These are phyloP conservation scores for Threskiornis aethiopicus DNA, from an alignment of 2,797 vertebrate genomes.

Conservation along the genomic window DNA sequence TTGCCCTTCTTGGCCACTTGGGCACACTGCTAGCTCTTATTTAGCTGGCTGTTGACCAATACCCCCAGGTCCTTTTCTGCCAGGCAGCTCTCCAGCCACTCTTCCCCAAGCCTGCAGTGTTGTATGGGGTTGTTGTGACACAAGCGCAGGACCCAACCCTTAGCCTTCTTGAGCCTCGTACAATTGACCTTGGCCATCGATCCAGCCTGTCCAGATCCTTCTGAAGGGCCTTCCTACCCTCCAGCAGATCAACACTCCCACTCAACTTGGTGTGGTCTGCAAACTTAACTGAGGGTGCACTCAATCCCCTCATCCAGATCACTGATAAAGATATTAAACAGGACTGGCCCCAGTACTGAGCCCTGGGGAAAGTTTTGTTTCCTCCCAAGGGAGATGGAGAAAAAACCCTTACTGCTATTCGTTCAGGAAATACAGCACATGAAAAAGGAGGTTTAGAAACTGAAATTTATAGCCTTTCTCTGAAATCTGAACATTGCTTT, in stretches of 20 bases:
- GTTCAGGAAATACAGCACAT: rapidly evolving
- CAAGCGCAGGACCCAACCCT: rapidly evolving
- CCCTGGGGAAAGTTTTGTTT: not conserved
- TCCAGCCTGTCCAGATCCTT: not conserved
- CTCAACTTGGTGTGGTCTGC: rapidly evolving
- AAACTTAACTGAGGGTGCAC: not conserved
- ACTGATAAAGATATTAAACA: not conserved
- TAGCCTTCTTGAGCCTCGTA: not conserved
- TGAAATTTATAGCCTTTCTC: not conserved
- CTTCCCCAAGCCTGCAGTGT: no score
- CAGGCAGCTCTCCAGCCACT: not conserved
- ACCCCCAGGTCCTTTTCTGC: rapidly evolving
- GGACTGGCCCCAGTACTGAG: not conserved
- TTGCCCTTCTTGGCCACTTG: not conserved
- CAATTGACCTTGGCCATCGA: rapidly evolving
- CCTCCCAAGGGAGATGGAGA: not conserved
- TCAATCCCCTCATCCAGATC: rapidly evolving
- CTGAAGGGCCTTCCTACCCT: rapidly evolving
- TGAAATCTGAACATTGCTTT: not conserved
- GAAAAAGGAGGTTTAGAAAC: not conserved
- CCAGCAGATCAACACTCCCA: rapidly evolving
- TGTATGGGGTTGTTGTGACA: rapidly evolving
- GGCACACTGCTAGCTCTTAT: not conserved
- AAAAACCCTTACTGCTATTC: not conserved
- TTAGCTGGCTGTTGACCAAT: rapidly evolving